phyloP scores from a whole-genome alignment of 2,113 vertebrate genomes.

The Ivindomyrus marchei region DNA sequence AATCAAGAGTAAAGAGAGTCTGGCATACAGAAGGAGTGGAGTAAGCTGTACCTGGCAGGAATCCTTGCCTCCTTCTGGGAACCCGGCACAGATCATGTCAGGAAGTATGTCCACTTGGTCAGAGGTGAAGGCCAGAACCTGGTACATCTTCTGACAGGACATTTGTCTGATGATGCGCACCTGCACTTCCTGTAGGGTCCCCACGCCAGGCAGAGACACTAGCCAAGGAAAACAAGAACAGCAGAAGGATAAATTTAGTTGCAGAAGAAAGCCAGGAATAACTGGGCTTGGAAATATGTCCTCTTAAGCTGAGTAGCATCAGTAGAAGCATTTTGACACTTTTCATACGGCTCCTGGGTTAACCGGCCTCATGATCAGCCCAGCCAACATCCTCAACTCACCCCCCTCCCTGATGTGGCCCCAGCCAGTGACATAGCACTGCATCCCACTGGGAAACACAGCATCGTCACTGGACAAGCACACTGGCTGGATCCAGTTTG shows the following conservation, averaged over 20 bases:
- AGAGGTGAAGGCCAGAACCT: neutral
- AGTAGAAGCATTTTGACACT: neutral
- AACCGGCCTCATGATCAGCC: neutral
- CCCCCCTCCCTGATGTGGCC: constrained; percentile 46
- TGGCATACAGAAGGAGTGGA: neutral
- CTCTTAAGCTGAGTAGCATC: neutral
- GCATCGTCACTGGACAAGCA: constrained; percentile 51
- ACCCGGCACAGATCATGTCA: constrained; percentile 48
- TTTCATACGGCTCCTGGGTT: neutral
- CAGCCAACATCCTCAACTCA: constrained; percentile 16
- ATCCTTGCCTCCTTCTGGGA: constrained; percentile 38
- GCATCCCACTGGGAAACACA: constrained; percentile 50
- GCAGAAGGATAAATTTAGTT: too few relatives aligned
- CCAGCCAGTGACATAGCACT: constrained; percentile 67
- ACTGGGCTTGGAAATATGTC: neutral
- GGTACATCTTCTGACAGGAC: constrained; percentile 38
- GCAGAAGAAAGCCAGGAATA: neutral
- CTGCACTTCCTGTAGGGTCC: constrained; percentile 31
- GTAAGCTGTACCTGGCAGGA: constrained; percentile 39
- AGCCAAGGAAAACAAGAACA: neutral
- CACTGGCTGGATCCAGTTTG: constrained; percentile 53
- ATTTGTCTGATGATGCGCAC: constrained; percentile 35
- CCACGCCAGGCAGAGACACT: constrained; percentile 28
- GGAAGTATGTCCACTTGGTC: constrained; percentile 24
- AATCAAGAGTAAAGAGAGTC: neutral